A percentile compares a stretch with the other conserved stretches of the same genome.
Conservation (phyloP, 2,113 vertebrate genomes). For the Rhinopomastus cyanomelas region DNA sequence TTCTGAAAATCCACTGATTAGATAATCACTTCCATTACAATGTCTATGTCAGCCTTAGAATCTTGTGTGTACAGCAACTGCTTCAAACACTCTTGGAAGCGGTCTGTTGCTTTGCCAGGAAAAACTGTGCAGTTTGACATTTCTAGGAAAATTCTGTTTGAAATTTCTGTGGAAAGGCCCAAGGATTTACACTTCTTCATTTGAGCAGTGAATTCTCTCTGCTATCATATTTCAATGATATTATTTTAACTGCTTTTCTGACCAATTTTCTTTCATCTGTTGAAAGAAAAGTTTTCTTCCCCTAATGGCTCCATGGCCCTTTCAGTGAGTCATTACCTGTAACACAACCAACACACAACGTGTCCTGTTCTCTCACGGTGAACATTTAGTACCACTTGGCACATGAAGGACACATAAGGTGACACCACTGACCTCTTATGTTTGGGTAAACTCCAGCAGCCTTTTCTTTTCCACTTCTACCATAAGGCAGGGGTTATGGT, state of each 20-base stretch:
- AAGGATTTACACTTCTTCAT: constrained; percentile 17
- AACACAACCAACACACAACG: constrained; percentile 50
- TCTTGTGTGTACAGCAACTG: neutral
- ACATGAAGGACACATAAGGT: constrained; percentile 23
- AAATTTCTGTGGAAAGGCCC: neutral
- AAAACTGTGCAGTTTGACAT: neutral
- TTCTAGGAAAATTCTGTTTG: too few relatives aligned
- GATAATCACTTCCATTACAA: neutral
- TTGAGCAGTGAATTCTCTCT: constrained; percentile 16
- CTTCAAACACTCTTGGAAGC: constrained; percentile 4
- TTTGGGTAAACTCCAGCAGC: constrained; percentile 21
- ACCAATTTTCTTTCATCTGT: neutral
- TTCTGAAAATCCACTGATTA: neutral
- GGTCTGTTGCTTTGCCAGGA: neutral
- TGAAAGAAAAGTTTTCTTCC: constrained; percentile 47
- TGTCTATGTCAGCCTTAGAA: neutral
- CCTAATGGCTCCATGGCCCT: constrained; percentile 33
- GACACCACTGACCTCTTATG: constrained; percentile 12
- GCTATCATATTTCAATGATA: constrained; percentile 24
- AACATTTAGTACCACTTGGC: constrained; percentile 18
- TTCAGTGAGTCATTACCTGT: constrained; percentile 17
- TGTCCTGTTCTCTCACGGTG: constrained; percentile 17
- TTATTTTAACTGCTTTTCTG: constrained; percentile 20
- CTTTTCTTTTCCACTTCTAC: neutral
- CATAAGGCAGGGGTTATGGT: neutral